Evolutionary conservation across 2,797 vertebrate genomes (phyloP).

Genomic region (Sebastes variabilis): DNA sequence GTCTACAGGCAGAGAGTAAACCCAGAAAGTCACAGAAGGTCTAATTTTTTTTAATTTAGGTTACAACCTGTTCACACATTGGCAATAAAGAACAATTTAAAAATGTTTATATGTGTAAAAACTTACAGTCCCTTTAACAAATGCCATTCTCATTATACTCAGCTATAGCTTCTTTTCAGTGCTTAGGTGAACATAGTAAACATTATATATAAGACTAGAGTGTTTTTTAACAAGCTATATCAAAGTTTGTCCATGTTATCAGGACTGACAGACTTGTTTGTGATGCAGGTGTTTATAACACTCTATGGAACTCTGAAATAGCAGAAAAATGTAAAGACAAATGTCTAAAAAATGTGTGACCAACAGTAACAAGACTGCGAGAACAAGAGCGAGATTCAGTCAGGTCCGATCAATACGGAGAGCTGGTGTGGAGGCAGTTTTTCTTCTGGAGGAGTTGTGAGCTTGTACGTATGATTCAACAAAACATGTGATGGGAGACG

Average conservation of each 20-base stretch:
- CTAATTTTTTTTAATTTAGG: too few relatives aligned
- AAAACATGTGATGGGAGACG: constrained; percentile 25
- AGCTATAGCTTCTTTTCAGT: not conserved
- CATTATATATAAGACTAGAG: not conserved
- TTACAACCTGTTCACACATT: too few relatives aligned
- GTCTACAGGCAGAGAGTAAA: too few relatives aligned
- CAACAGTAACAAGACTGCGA: constrained; percentile 8
- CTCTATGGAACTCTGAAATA: not conserved
- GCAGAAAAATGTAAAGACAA: not conserved
- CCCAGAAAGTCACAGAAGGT: too few relatives aligned
- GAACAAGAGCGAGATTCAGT: constrained; percentile 23
- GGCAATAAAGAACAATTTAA: too few relatives aligned
- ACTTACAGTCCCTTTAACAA: too few relatives aligned
- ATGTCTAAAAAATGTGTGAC: constrained; percentile 14
- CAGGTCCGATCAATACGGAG: constrained; percentile 14
- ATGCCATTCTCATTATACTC: too few relatives aligned
- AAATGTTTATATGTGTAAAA: too few relatives aligned
- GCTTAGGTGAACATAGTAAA: not conserved
- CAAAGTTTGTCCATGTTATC: not conserved
- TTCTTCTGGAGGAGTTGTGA: constrained; percentile 27
- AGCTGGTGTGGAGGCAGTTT: constrained; percentile 30
- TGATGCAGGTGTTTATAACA: not conserved
- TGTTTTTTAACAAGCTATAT: not conserved
- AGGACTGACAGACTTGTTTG: not conserved
- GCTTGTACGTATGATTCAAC: constrained; percentile 37